Evolutionary conservation across 2,888 invertebrate species (phyloP).

Genomic region (Syrista parreyssii): DNA sequence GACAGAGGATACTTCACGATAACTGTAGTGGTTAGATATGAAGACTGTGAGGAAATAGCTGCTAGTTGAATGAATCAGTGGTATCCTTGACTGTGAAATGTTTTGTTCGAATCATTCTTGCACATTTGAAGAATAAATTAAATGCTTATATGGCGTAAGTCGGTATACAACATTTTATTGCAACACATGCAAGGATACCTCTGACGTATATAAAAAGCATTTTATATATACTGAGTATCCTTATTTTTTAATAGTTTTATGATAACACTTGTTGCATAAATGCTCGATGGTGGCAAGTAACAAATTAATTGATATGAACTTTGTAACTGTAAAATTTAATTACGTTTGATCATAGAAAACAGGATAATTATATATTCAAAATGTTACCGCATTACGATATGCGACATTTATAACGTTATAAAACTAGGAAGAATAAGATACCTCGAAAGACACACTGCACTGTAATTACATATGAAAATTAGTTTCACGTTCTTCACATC

Average conservation of each 20-base stretch:
- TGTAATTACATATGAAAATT: neutral
- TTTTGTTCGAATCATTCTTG: neutral
- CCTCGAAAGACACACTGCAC: neutral
- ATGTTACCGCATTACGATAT: neutral
- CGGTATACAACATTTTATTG: neutral
- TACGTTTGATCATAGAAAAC: neutral
- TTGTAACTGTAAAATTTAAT: no score
- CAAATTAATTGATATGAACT: neutral
- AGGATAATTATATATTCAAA: neutral
- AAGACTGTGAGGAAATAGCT: neutral
- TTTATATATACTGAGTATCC: neutral
- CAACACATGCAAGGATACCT: neutral
- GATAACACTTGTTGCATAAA: neutral
- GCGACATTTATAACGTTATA: neutral
- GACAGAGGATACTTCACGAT: neutral
- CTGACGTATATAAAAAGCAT: neutral
- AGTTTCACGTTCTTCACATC: neutral
- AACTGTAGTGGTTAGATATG: neutral
- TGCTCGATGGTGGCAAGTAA: neutral
- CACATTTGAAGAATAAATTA: no score
- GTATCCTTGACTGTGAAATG: neutral
- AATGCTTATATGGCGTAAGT: no score
- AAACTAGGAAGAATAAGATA: neutral
- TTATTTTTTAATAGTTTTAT: neutral
- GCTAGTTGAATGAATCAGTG: neutral